A percentile compares a stretch with the other conserved stretches of the same genome.
Conservation (phyloP, 2,113 vertebrate genomes). For the Empidonax alnorum region DNA sequence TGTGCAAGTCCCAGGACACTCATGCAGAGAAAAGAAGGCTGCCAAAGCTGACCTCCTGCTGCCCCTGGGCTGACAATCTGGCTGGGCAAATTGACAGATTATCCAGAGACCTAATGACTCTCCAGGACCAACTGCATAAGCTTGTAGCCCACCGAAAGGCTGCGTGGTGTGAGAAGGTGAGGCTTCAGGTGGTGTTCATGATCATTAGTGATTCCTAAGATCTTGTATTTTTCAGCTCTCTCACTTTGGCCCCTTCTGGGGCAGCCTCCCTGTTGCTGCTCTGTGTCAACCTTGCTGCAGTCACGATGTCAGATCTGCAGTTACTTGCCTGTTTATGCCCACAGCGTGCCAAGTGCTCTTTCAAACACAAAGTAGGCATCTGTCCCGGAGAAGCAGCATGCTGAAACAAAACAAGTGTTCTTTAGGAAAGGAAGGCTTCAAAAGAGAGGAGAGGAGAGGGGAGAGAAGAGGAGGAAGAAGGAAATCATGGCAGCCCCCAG, state of each 20-base stretch:
- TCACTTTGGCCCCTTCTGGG: fast-evolving
- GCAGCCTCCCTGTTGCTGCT: background rate
- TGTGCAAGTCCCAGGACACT: background rate
- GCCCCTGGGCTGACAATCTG: background rate
- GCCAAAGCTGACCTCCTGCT: background rate
- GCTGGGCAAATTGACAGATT: conserved; percentile 3
- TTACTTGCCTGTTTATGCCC: conserved; percentile 5
- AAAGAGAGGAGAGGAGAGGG: background rate
- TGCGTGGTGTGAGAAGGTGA: conserved; percentile 63
- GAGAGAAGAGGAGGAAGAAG: background rate
- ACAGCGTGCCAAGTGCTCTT: background rate
- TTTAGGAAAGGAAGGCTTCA: background rate
- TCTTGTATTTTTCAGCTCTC: background rate
- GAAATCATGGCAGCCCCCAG: background rate
- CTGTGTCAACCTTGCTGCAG: background rate
- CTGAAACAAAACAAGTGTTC: background rate
- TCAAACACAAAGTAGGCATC: background rate
- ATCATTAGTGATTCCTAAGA: background rate
- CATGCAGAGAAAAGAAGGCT: background rate
- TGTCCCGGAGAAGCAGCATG: background rate
- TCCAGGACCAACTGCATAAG: conserved; percentile 44
- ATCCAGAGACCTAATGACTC: background rate
- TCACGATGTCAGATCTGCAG: background rate
- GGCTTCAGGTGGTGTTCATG: background rate
- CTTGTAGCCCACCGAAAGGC: background rate